phyloP scores from a whole-genome alignment of 2,797 vertebrate species.

The Argyrosomus regius region DNA sequence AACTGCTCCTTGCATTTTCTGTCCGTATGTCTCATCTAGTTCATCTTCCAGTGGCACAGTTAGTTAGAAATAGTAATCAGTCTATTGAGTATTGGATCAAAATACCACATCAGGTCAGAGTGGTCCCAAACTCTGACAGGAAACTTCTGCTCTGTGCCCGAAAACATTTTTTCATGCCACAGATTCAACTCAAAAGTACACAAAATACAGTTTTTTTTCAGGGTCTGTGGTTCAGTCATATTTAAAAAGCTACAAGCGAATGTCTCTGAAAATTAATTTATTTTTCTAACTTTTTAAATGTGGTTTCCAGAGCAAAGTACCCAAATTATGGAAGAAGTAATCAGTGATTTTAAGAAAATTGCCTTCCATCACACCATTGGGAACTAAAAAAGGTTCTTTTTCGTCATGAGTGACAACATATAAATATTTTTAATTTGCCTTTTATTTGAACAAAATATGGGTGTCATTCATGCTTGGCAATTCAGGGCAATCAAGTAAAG shows the following conservation, averaged over 20 bases:
- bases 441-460: not conserved
- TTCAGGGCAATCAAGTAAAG: not conserved
- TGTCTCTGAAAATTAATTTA: not conserved
- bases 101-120: slow-evolving; percentile 45
- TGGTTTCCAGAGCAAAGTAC: not conserved
- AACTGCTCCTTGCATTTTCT: slow-evolving; percentile 11
- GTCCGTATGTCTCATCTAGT: slow-evolving; percentile 19
- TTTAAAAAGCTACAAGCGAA: not conserved
- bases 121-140: slow-evolving; percentile 19
- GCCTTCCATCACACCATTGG: no score
- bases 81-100: slow-evolving; percentile 33
- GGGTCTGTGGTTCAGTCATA: not conserved
- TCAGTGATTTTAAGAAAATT: not conserved
- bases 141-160: slow-evolving; percentile 11
- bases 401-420: no score
- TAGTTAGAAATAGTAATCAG: slow-evolving; percentile 54
- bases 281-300: not conserved
- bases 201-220: not conserved
- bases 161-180: slow-evolving; percentile 16
- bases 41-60: slow-evolving; percentile 23
- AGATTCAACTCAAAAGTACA: slow-evolving; percentile 10
- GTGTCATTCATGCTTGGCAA: not conserved
- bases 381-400: no score
- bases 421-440: no score
- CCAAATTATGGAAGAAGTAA: not conserved